These are phyloP conservation scores for Lacerta bilineata DNA, from an alignment of 2,797 vertebrate species.

Conservation along the genomic window DNA sequence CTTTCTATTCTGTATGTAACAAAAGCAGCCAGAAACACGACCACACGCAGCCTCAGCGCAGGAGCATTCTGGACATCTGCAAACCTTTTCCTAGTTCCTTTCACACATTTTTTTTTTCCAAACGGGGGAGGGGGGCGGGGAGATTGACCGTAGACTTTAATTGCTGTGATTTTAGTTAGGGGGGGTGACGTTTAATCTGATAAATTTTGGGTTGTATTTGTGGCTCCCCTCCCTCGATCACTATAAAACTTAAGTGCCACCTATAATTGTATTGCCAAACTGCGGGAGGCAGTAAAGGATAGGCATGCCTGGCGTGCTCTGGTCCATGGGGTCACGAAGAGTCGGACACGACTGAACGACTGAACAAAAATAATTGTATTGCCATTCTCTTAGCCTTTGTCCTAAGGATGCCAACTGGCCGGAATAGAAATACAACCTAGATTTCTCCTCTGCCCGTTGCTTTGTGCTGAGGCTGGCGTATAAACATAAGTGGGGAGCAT, in stretches of 20 bases:
- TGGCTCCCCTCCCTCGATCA: background rate
- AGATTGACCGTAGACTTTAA: background rate
- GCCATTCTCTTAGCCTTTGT: background rate
- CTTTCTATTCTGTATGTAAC: conserved; percentile 78
- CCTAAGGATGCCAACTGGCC: background rate
- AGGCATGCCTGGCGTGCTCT: no score
- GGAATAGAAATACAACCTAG: background rate
- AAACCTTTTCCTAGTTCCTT: background rate
- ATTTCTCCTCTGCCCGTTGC: background rate
- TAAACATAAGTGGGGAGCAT: no score
- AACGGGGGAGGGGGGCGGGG: background rate
- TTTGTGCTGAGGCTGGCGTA: background rate
- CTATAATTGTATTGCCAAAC: background rate
- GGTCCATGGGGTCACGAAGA: no score
- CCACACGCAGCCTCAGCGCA: conserved; percentile 9
- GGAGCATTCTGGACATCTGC: background rate
- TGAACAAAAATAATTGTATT: background rate
- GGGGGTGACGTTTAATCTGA: no score
- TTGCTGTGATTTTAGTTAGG: background rate
- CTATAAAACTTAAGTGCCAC: background rate
- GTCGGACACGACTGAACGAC: no score
- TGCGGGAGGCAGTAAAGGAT: no score
- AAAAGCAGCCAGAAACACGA: conserved; percentile 68
- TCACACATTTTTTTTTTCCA: background rate
- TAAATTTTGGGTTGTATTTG: background rate